Evolutionary conservation across 2,888 invertebrate species (phyloP).

Genomic region (Drymonia ruficornis): DNA sequence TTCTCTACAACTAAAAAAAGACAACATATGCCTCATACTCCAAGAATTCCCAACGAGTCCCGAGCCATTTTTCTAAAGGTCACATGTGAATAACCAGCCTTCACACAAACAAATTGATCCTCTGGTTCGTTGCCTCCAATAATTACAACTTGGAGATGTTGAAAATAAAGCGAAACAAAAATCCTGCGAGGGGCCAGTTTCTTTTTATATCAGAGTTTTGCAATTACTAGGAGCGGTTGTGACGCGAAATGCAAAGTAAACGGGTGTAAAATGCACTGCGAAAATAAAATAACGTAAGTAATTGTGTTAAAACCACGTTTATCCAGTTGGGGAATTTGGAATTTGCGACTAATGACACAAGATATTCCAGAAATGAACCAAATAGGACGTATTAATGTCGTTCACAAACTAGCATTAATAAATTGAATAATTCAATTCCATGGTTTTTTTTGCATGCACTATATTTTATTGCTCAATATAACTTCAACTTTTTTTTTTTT

Average conservation of each 20-base stretch:
- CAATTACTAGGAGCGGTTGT: slow-evolving; percentile 44
- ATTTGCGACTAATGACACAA: too few species aligned
- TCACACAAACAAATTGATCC: slow-evolving; percentile 49
- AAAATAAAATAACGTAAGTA: neutral
- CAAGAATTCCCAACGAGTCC: slow-evolving; percentile 52
- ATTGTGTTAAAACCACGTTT: too few species aligned
- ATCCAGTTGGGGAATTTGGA: too few species aligned
- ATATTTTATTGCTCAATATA: too few species aligned
- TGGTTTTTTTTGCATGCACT: too few species aligned
- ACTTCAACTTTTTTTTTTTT: too few species aligned
- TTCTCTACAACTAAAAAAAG: neutral
- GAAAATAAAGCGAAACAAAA: slow-evolving; percentile 53
- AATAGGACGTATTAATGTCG: too few species aligned
- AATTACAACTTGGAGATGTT: slow-evolving; percentile 63
- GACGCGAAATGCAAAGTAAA: slow-evolving; percentile 41
- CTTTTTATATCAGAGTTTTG: slow-evolving; percentile 55
- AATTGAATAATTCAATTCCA: too few species aligned
- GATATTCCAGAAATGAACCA: too few species aligned
- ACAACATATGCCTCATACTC: slow-evolving; percentile 26
- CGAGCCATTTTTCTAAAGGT: slow-evolving; percentile 72
- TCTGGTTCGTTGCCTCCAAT: slow-evolving; percentile 68
- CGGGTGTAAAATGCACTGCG: slow-evolving; percentile 12
- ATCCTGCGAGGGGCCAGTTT: slow-evolving; percentile 39
- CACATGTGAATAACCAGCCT: slow-evolving; percentile 76
- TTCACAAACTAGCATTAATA: too few species aligned